These are phyloP conservation scores for Mastomys natalensis DNA, from an alignment of 2,113 vertebrate genomes.

Conservation along the genomic window DNA sequence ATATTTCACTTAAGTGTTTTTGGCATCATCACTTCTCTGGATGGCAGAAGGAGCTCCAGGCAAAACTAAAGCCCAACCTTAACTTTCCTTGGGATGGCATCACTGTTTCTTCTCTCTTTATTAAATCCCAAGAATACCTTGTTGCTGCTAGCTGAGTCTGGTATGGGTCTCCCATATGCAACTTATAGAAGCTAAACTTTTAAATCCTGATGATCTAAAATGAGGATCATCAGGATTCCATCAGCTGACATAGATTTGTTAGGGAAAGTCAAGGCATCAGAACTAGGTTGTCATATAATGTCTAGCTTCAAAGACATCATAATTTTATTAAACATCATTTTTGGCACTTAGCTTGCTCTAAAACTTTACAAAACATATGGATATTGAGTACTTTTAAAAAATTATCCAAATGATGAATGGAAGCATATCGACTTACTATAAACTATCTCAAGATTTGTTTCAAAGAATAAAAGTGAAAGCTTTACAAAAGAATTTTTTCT, in stretches of 20 bases:
- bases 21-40: not conserved
- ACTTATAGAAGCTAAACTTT: not conserved
- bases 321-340: not conserved
- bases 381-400: not conserved
- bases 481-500: not conserved
- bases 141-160: not conserved
- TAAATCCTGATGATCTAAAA: too few relatives aligned
- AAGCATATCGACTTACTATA: not conserved
- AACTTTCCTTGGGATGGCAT: not conserved
- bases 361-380: not conserved
- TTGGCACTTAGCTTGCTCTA: not conserved
- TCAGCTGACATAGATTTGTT: not conserved
- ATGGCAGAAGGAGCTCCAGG: conserved; percentile 18
- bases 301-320: too few relatives aligned
- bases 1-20: not conserved
- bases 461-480: not conserved
- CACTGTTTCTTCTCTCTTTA: not conserved
- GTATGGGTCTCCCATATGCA: not conserved
- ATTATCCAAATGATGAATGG: not conserved
- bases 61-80: not conserved
- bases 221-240: not conserved
- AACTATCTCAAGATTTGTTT: not conserved
- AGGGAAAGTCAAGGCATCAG: not conserved
- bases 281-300: not conserved
- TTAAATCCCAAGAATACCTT: not conserved